phyloP scores from a whole-genome alignment of 2,797 vertebrate genomes.

The Florisuga fusca region DNA sequence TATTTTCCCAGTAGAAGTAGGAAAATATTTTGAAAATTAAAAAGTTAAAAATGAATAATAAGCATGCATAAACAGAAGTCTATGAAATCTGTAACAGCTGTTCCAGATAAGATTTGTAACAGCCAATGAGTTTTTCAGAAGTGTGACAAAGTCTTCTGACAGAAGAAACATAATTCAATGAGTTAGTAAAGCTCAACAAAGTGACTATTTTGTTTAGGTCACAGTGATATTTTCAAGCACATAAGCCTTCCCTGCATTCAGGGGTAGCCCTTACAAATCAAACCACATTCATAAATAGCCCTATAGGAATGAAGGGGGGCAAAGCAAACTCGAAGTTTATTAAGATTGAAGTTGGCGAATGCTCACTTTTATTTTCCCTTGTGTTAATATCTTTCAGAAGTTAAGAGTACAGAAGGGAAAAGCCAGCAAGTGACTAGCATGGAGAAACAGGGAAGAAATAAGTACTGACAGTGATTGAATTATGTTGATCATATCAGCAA shows the following conservation, averaged over 20 bases:
- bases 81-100: background rate
- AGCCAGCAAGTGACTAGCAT: background rate
- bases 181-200: conserved; percentile 12
- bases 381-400: background rate
- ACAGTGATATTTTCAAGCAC: background rate
- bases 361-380: background rate
- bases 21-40: conserved; percentile 77
- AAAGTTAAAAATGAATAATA: conserved; percentile 71
- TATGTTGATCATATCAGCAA: conserved; percentile 84
- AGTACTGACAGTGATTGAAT: conserved; percentile 86
- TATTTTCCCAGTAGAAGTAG: conserved; percentile 61
- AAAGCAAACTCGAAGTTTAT: background rate
- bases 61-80: conserved; percentile 20
- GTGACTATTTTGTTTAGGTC: background rate
- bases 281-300: background rate
- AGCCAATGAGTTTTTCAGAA: background rate
- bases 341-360: background rate
- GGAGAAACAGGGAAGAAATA: conserved; percentile 77
- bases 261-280: conserved; percentile 3
- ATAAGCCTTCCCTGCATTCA: background rate
- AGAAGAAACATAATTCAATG: background rate
- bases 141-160: background rate
- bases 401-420: background rate
- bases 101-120: conserved; percentile 14
- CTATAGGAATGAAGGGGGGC: background rate